Base-by-base conservation (phyloP, 2,888 invertebrate genomes). In the Galeopsomyia nigrocyanea region DNA sequence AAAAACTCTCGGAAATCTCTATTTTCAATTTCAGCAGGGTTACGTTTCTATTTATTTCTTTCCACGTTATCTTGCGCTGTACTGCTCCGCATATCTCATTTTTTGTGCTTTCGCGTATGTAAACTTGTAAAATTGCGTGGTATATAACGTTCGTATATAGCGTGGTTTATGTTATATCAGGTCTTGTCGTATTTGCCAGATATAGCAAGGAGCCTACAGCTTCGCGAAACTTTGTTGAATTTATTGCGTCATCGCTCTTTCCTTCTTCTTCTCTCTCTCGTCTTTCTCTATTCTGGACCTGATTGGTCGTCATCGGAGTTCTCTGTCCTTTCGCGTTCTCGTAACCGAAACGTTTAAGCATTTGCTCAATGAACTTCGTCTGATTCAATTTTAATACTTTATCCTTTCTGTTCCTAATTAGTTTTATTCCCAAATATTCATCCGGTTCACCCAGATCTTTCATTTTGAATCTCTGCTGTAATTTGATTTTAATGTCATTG, bases 151-250 rank as follows among this genome's bases (percentile, higher is more conserved):
- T n/a, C n/a, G n/a, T 26, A 68, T 60, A 57, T 74, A 76, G 60
- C 13, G 70, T 47, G 49, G n/a, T n/a, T n/a, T 67, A 69, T 49
- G 72, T 51, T 9, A 74, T 72, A 26, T 74, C 76, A 46, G 76
- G 73, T 60, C 74, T 57, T 0, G 74, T 72, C 9, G 70, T 65
- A n/a, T 60, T 64, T 5, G 77, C 74, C 22, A 78, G 51, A 73
- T 78, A 79, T 60, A 78, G 49, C 22, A 79, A 69, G 58, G 76
- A 77, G 14, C 78, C 77, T 16, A 80, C 63, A 2, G 77, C 76
- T 75, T 79, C 75, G 22, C 78, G 51, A 61, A 76, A 69, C 16
- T n/a, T n/a, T n/a, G n/a, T n/a, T n/a, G n/a, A n/a, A n/a, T n/a
- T n/a, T n/a, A n/a, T n/a, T n/a, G n/a, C n/a, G n/a, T n/a, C n/a